phyloP scores from a whole-genome alignment of 2,888 invertebrate species.

The Scaptomyza polygonia region DNA sequence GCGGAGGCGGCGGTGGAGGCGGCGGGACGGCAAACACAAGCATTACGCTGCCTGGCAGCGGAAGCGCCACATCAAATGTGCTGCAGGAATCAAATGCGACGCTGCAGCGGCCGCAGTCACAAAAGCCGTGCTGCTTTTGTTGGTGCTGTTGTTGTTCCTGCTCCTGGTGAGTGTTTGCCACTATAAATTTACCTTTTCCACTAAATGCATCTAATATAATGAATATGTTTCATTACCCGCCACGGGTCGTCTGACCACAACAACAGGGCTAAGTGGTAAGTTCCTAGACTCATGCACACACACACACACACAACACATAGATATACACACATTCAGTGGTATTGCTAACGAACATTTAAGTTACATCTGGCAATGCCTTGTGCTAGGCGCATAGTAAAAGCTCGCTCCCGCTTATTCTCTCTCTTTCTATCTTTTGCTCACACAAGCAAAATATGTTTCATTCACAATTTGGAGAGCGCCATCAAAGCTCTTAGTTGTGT shows the following conservation, averaged over 20 bases:
- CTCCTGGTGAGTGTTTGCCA: constrained; percentile 86
- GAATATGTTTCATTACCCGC: constrained; percentile 46
- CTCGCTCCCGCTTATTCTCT: constrained; percentile 43
- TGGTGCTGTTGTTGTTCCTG: constrained; percentile 90
- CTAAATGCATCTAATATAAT: constrained; percentile 14
- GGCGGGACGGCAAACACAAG: constrained; percentile 61
- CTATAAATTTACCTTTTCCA: constrained; percentile 12
- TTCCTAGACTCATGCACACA: constrained; percentile 47
- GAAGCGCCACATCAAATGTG: constrained; percentile 68
- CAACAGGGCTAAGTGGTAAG: constrained; percentile 84
- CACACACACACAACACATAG: constrained; percentile 6
- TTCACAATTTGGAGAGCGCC: constrained; percentile 71
- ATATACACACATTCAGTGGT: constrained; percentile 9
- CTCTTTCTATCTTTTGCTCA: constrained; percentile 1
- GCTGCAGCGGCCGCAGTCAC: constrained; percentile 84
- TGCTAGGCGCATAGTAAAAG: constrained; percentile 60
- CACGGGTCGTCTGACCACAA: constrained; percentile 51
- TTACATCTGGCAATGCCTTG: constrained; percentile 58
- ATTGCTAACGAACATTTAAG: constrained; percentile 8
- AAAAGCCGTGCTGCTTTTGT: constrained; percentile 88
- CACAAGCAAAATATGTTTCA: constrained; percentile 46
- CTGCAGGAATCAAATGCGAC: constrained; percentile 82
- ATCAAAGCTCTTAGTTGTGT: constrained; percentile 53
- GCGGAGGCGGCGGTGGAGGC: constrained; percentile 55
- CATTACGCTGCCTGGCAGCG: constrained; percentile 57